Percentiles rank a stretch among this genome's conserved stretches.
phyloP scores from a whole-genome alignment of 2,888 invertebrate genomes.

The Cosmia trapezina region DNA sequence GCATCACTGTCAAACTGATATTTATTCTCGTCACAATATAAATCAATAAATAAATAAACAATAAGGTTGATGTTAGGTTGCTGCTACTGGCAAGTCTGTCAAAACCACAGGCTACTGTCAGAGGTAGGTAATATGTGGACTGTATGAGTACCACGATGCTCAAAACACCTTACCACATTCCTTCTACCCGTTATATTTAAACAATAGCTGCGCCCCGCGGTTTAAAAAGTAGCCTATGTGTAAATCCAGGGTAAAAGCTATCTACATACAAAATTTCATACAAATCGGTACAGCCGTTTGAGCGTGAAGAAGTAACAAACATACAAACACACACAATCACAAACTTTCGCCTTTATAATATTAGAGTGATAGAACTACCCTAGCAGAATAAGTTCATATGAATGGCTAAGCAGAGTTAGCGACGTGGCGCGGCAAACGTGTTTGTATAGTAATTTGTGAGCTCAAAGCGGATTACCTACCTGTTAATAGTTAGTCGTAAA shows the following conservation, averaged over 20 bases:
- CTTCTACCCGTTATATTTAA: neutral
- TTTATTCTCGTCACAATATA: neutral
- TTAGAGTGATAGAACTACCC: slow-evolving; percentile 7
- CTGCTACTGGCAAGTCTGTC: no score
- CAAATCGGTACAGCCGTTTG: no score
- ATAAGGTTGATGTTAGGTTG: neutral
- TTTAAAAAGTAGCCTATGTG: no score
- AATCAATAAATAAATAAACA: no score
- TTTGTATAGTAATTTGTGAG: slow-evolving; percentile 46
- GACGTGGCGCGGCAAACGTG: slow-evolving; percentile 50
- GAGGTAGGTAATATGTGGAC: neutral
- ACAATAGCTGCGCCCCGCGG: no score
- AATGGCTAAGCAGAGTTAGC: slow-evolving; percentile 61
- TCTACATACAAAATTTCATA: no score
- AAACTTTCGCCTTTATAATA: no score
- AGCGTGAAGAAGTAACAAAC: no score
- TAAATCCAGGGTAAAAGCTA: no score
- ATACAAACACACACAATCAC: no score
- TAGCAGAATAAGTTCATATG: slow-evolving; percentile 43
- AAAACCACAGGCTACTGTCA: neutral
- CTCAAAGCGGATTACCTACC: slow-evolving; percentile 46
- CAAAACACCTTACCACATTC: neutral
- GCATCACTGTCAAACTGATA: neutral
- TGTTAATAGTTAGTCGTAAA: slow-evolving; percentile 32
- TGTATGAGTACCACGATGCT: neutral